Evolutionary conservation across 2,797 vertebrate genomes (phyloP).

Genomic region (Lutjanus argentimaculatus): DNA sequence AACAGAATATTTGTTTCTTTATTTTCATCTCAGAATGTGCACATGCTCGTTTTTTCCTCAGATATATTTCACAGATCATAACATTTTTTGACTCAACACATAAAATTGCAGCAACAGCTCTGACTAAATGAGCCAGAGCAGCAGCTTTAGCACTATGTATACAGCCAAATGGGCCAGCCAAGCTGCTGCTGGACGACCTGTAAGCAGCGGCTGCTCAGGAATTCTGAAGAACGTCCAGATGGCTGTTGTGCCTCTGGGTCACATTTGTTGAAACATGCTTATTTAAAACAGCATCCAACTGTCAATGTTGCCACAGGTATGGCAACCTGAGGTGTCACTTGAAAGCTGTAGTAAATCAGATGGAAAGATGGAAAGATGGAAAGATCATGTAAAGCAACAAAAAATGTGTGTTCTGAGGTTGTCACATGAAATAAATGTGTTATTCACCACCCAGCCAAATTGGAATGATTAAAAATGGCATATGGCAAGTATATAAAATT

Average conservation of each 20-base stretch:
- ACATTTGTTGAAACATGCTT: slow-evolving; percentile 19
- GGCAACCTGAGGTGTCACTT: background rate
- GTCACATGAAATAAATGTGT: too few species aligned
- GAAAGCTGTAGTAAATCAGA: slow-evolving; percentile 1
- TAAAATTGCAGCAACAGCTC: background rate
- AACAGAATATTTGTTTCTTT: background rate
- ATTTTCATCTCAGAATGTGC: background rate
- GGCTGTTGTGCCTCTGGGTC: slow-evolving; percentile 17
- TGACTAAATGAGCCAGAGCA: slow-evolving; percentile 23
- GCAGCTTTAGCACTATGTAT: slow-evolving; percentile 14
- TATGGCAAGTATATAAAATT: too few species aligned
- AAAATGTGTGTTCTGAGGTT: too few species aligned
- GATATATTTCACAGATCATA: background rate
- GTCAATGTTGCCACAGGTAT: background rate
- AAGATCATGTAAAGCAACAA: too few species aligned
- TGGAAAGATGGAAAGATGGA: background rate
- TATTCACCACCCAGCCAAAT: too few species aligned
- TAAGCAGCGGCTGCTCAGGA: slow-evolving; percentile 17
- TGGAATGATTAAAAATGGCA: too few species aligned
- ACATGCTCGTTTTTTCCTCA: background rate
- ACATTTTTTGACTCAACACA: background rate
- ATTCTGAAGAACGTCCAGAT: slow-evolving; percentile 32
- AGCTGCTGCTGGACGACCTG: slow-evolving; percentile 9
- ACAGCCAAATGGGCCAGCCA: slow-evolving; percentile 10
- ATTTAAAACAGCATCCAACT: slow-evolving; percentile 23